Evolutionary conservation across 2,888 invertebrate species (phyloP).

Genomic region (Parochlus steinenii): DNA sequence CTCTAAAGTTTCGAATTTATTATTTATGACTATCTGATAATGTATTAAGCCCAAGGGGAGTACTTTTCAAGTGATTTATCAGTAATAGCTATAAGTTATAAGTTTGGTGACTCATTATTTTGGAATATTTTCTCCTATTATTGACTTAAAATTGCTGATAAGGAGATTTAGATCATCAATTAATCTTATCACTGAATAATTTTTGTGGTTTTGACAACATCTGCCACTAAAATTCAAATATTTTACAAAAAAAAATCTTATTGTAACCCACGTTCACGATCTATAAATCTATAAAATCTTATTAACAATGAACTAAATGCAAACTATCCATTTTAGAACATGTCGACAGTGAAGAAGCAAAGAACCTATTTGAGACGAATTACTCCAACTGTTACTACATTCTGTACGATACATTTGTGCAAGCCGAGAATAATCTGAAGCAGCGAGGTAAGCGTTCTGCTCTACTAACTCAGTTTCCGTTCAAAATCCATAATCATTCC

Average conservation of each 20-base stretch:
- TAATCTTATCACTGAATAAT: no score
- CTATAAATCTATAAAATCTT: conserved; percentile 8
- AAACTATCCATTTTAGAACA: conserved; percentile 49
- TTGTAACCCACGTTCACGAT: conserved; percentile 14
- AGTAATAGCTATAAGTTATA: no score
- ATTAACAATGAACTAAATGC: conserved; percentile 13
- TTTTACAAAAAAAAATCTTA: no score
- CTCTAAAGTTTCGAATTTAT: no score
- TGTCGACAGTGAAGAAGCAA: conserved; percentile 76
- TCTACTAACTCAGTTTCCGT: neutral
- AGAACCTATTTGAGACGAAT: conserved; percentile 83
- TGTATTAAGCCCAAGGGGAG: no score
- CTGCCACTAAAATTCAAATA: no score
- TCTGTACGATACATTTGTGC: conserved; percentile 86
- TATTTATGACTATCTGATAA: no score
- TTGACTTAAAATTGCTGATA: neutral
- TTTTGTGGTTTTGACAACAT: no score
- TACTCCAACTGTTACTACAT: conserved; percentile 93
- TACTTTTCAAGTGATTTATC: no score
- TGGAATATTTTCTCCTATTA: neutral
- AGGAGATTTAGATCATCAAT: neutral
- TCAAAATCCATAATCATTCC: neutral
- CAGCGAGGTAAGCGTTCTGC: conserved; percentile 59
- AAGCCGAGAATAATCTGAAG: conserved; percentile 76
- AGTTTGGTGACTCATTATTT: no score